Evolutionary conservation across 2,888 invertebrate species (phyloP), one percentile per base, ranked within the genome.

Genomic region (Rhyacophila evoluta): DNA sequence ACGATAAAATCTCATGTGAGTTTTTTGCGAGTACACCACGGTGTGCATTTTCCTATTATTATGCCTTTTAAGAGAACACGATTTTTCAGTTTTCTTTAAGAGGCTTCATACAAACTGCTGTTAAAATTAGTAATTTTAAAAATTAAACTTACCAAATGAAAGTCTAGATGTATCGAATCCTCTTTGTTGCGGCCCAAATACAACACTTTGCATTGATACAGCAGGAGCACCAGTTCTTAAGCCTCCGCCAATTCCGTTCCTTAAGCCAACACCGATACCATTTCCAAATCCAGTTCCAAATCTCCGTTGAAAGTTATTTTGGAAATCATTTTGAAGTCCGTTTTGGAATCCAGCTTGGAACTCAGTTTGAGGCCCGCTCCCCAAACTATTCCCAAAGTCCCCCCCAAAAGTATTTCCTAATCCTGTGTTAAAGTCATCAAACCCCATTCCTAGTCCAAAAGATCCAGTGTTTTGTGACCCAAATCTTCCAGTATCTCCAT

Each of bases 141-240:
- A 33, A 33, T 33, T 33, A 6, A 4, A 33, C 29, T 69, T 36
- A 37, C 72, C 72, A 19, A 37, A 72, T 37, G n/a, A 27, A 27
- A 10, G 1, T 8, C 0, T 37, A 1, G 37, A n/a, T 3, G 10
- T 72, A 33, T 38, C 76, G 41, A 72, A 25, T 10, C 72, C 25
- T 6, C 72, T 19, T 28, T 25, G 19, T 41, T 5, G 25, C 10
- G 29, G 19, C 11, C 75, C 75, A 33, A 81, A 70, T n/a, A 41
- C 38, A 27, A 80, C 27, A 10, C 78, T 80, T 29, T 80, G 80
- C 29, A 78, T 72, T 19, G 80, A 78, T 33, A 78, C 75, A 4
- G 75, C 67, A 5, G 29, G 6, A 69, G 37, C 75, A n/a, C 55
- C 29, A 10, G 1, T 27, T 67, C 19, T 25, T 1, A 72, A 70